Conservation (phyloP, 2,888 invertebrate genomes). For the Malacosoma neustria region DNA sequence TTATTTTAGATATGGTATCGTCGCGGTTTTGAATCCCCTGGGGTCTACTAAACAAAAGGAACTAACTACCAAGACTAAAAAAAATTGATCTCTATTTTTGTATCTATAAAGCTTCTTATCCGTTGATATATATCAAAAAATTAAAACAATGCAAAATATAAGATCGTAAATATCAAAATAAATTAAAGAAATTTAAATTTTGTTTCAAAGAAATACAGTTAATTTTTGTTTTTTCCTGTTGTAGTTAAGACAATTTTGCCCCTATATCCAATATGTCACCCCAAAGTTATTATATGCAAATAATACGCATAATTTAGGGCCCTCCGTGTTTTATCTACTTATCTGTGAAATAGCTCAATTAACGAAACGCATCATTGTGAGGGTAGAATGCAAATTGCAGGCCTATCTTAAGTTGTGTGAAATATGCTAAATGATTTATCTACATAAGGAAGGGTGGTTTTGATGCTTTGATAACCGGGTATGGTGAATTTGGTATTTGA, state of each 20-base stretch:
- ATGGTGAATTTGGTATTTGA: not conserved
- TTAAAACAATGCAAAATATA: slow-evolving; percentile 10
- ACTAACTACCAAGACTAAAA: not conserved
- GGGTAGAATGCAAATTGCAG: slow-evolving; percentile 30
- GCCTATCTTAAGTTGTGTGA: slow-evolving; percentile 41
- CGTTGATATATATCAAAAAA: no score
- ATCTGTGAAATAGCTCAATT: slow-evolving; percentile 73
- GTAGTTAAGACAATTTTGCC: not conserved
- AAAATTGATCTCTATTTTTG: no score
- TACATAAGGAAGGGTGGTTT: slow-evolving; percentile 17
- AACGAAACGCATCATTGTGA: slow-evolving; percentile 36
- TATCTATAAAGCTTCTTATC: no score
- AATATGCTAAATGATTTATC: slow-evolving; percentile 69
- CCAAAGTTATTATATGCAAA: slow-evolving; percentile 70
- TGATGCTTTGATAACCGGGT: slow-evolving; percentile 2
- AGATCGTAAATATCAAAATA: not conserved
- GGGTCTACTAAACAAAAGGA: slow-evolving; percentile 16
- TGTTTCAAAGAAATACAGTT: slow-evolving; percentile 1
- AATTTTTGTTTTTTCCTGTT: slow-evolving; percentile 12
- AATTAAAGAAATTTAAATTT: slow-evolving; percentile 4
- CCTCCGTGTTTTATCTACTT: slow-evolving; percentile 71
- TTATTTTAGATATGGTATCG: slow-evolving; percentile 47
- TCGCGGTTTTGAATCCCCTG: slow-evolving; percentile 42
- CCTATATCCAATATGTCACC: slow-evolving; percentile 40
- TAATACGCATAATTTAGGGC: slow-evolving; percentile 68